Evolutionary conservation across 2,797 vertebrate genomes (phyloP), one percentile per base, ranked within the genome.

Genomic region (Phyllotis vaccarum): DNA sequence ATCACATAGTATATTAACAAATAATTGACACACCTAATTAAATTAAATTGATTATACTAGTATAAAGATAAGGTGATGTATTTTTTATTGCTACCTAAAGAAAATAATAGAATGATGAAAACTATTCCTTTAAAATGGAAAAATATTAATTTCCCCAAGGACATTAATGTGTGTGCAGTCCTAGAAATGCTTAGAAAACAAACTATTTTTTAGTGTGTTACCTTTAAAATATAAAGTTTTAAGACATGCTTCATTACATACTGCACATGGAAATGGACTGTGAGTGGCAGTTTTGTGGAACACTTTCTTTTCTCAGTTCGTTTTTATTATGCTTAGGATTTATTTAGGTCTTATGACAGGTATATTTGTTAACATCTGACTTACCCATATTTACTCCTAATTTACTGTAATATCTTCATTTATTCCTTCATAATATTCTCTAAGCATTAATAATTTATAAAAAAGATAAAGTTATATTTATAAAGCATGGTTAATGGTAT

Each of bases 251-350:
- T 31, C 81, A 31, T 93, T 81, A 82, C 76, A 90, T 60, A 34
- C 37, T 86, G 29, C 72, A 6, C 27, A 27, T 76, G 24, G 1
- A 86, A 96, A 89, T 5, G 82, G 5, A 5, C 74, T 94, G 64
- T 75, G 16, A 43, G 62, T 86, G 58, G 34, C 79, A 27, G 43
- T 54, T 70, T 58, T 90, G 16, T 88, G 19, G 95, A 92, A 29
- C 21, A 68, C 7, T 21, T 56, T 94, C 86, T 94, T 70, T 1
- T 66, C 5, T 22, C 91, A 85, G 13, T 96, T 29, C 16, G 68
- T 94, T 94, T 96, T 95, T 93, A 89, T 90, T 62, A 54, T 92
- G 19, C 12, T 93, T 94, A 97, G 82, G 52, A 80, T 83, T 82
- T 89, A 93, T 76, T 91, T 74, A 79, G 27, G 91, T n/a, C 93